Percentiles rank a stretch among this genome's conserved stretches.
These are phyloP conservation scores for Plectrocnemia conspersa DNA, from an alignment of 1,140 invertebrate species.

Conservation along the genomic window DNA sequence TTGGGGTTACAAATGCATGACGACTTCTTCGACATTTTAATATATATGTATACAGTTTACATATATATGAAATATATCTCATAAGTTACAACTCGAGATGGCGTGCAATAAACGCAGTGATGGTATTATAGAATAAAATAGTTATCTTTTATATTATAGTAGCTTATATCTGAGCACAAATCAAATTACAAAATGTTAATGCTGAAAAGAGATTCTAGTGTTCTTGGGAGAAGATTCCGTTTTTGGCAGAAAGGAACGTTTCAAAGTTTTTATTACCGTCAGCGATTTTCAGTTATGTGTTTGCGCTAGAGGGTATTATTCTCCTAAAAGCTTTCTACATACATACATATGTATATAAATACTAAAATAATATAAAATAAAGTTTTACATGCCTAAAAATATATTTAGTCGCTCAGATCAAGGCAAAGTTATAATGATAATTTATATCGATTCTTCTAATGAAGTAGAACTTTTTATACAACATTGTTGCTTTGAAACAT, in stretches of 20 bases:
- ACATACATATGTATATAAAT: slow-evolving; percentile 4
- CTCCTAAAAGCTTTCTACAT: background rate
- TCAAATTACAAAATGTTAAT: slow-evolving; percentile 33
- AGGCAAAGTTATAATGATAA: slow-evolving; percentile 1
- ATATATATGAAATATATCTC: slow-evolving; percentile 25
- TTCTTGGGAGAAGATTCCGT: slow-evolving; percentile 28
- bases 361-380: background rate
- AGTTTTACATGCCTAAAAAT: background rate
- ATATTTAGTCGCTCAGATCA: slow-evolving; percentile 6
- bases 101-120: slow-evolving; percentile 26
- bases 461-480: slow-evolving; percentile 14
- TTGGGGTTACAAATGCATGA: slow-evolving; percentile 9
- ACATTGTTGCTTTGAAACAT: slow-evolving; percentile 35
- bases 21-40: slow-evolving; percentile 8
- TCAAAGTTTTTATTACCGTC: slow-evolving; percentile 32
- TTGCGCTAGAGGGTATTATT: slow-evolving; percentile 19
- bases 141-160: slow-evolving; percentile 20
- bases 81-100: slow-evolving; percentile 27
- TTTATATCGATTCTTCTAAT: slow-evolving; percentile 16
- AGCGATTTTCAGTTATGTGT: slow-evolving; percentile 25
- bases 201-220: too few species aligned
- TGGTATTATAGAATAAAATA: slow-evolving; percentile 9
- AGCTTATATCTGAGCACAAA: slow-evolving; percentile 22
- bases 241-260: slow-evolving; percentile 20
- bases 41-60: slow-evolving; percentile 8